Conservation (phyloP, 2,888 invertebrate genomes). For the Agrotis exclamationis region DNA sequence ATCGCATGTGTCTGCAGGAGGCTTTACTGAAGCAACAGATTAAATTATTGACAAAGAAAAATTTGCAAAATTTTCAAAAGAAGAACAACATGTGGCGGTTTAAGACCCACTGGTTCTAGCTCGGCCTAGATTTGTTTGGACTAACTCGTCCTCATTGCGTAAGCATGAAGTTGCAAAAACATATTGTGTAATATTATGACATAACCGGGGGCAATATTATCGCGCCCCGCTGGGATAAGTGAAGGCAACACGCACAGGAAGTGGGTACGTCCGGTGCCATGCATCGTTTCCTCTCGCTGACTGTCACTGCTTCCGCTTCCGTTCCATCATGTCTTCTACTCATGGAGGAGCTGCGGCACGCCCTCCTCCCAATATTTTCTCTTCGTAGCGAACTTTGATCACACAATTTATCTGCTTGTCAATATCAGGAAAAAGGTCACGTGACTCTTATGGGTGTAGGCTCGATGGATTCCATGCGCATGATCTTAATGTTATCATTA, state of each 20-base stretch:
- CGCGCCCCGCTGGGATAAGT: conserved; percentile 88
- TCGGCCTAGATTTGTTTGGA: background rate
- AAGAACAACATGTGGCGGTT: too few species aligned
- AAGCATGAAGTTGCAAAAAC: conserved; percentile 15
- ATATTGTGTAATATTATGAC: conserved; percentile 64
- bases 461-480: conserved; percentile 76
- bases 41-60: too few species aligned
- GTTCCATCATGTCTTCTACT: conserved; percentile 79
- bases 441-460: conserved; percentile 76
- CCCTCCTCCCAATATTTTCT: conserved; percentile 80
- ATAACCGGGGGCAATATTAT: conserved; percentile 75
- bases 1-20: too few species aligned
- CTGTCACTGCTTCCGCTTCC: conserved; percentile 88
- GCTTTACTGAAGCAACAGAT: too few species aligned
- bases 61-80: too few species aligned
- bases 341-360: conserved; percentile 74
- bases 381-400: conserved; percentile 84
- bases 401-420: conserved; percentile 89
- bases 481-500: conserved; percentile 63
- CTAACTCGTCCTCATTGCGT: background rate
- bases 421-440: conserved; percentile 89
- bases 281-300: conserved; percentile 85
- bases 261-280: conserved; percentile 87
- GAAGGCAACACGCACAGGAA: conserved; percentile 86
- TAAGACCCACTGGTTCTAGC: background rate